Evolutionary conservation across 2,888 invertebrate species (phyloP), one percentile per base, ranked within the genome.

Genomic region (Drosophila longiperda): DNA sequence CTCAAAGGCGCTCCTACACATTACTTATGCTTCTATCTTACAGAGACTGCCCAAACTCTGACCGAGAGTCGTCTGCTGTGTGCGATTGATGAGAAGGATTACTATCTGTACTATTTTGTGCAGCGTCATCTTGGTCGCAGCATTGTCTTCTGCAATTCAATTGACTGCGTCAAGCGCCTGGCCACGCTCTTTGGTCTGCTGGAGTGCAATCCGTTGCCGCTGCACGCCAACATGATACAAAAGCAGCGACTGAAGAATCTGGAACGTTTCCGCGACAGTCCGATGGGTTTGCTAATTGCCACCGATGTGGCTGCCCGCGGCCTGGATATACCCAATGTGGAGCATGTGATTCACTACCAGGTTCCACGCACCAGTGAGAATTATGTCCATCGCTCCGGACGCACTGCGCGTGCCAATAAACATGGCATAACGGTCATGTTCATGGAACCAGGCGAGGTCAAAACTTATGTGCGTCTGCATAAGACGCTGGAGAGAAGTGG

Each of bases 261-360:
- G 6, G 99, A 99, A 92, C 95, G 96, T 76, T 97, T 97, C 92
- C 95, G 96, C 42, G 95, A 95, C 66, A 95, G 95, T 82, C 94
- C 95, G 0, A 94, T 95, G 77, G 96, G 97, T 0, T 92, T 99
- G 9, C 93, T 99, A 40, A 95, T 99, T 69, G 96, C 99, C 4
- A 99, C 99, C 0, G 99, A 99, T 94, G 99, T 99, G 7, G 99
- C 99, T 0, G 99, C 99, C 0, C 95, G 99, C 66, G 99, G 99
- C 0, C 93, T 99, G 52, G 99, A 99, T 93, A 98, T 99, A 84
- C 97, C 98, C 0, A 95, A 96, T 83, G 96, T 99, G 3, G 96
- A 99, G 81, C 98, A 99, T 93, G 99, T 99, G 2, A 95, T 99
- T 74, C 99, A 99, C 93, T 99, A 99, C 93, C 99, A 97, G 92